Evolutionary conservation across 2,113 vertebrate species (phyloP).

Genomic region (Eclectus roratus): DNA sequence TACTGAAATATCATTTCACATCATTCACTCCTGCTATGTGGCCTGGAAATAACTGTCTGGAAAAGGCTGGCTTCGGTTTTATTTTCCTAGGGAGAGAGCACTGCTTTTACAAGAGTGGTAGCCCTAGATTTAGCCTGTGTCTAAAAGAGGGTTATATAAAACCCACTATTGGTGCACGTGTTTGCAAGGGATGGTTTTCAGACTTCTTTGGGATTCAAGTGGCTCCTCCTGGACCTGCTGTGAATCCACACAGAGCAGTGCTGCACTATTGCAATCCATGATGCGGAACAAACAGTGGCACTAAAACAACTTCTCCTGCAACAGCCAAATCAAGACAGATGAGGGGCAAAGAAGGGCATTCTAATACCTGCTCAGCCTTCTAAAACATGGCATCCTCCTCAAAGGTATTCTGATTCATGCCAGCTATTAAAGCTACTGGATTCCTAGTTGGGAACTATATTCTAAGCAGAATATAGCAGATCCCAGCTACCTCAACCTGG

Average conservation of each 20-base stretch:
- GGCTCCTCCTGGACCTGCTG: background rate
- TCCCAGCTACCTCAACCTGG: background rate
- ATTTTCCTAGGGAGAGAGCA: background rate
- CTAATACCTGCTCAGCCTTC: background rate
- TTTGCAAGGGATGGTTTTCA: background rate
- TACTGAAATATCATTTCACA: conserved; percentile 38
- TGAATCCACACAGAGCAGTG: background rate
- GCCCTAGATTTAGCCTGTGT: background rate
- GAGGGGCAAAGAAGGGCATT: background rate
- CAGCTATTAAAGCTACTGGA: background rate
- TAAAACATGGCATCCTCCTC: background rate
- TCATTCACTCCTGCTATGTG: conserved; percentile 42
- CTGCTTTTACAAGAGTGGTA: background rate
- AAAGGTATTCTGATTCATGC: background rate
- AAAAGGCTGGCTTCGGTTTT: background rate
- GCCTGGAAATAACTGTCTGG: conserved; percentile 56
- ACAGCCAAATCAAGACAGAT: background rate
- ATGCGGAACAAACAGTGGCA: background rate
- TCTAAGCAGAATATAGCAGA: background rate
- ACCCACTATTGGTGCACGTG: background rate
- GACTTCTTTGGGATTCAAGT: background rate
- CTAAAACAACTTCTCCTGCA: background rate
- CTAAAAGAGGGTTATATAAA: conserved; percentile 28
- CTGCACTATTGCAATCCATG: background rate
- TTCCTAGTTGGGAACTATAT: background rate